phyloP scores from a whole-genome alignment of 2,888 invertebrate species.

The Apocheima hispidaria region DNA sequence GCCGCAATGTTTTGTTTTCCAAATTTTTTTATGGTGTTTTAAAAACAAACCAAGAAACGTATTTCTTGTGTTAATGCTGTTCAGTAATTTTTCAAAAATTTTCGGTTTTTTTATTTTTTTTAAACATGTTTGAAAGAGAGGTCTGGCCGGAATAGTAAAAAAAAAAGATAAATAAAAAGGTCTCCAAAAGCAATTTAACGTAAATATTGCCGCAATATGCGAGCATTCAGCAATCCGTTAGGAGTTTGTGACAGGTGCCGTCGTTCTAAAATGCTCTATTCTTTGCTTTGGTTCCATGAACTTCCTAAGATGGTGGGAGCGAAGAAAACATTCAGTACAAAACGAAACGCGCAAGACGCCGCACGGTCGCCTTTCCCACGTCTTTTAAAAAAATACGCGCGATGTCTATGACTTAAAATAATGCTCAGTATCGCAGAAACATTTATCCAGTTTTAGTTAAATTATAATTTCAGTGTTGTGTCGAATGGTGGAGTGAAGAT shows the following conservation, averaged over 20 bases:
- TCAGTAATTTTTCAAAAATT: no score
- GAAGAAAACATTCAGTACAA: conserved; percentile 72
- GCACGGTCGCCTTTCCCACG: conserved; percentile 58
- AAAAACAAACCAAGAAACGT: no score
- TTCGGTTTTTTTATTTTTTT: no score
- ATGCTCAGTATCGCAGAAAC: conserved; percentile 50
- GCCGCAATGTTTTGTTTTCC: no score
- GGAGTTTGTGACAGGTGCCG: conserved; percentile 27
- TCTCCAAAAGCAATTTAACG: conserved; percentile 1
- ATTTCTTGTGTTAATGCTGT: no score
- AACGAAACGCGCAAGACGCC: conserved; percentile 64
- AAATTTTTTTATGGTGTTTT: no score
- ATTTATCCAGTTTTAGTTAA: conserved; percentile 46
- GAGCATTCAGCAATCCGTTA: conserved; percentile 31
- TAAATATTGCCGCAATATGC: conserved; percentile 16
- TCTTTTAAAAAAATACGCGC: conserved; percentile 58
- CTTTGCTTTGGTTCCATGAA: conserved; percentile 25
- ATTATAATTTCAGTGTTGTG: conserved; percentile 54
- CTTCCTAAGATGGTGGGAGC: conserved; percentile 44
- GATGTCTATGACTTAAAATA: conserved; percentile 56
- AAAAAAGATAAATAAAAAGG: no score
- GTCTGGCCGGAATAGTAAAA: no score
- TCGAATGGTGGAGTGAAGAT: conserved; percentile 57
- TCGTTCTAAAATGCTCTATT: conserved; percentile 15
- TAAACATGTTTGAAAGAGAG: no score